Conservation (phyloP, 2,797 vertebrate species). For the Poeciliopsis paucimaculata region DNA sequence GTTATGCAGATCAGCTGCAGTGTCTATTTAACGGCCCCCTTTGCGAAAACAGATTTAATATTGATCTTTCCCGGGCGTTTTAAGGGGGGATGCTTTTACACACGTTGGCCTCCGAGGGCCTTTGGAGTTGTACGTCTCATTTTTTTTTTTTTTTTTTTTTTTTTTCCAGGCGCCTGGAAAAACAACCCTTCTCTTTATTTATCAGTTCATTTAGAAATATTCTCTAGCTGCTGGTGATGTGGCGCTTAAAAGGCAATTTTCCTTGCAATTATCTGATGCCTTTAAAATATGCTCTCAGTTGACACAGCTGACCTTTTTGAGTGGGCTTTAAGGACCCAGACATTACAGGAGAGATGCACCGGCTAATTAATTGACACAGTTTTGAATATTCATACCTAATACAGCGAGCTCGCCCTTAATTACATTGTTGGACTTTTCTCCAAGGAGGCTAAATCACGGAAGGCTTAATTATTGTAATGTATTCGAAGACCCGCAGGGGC, state of each 20-base stretch:
- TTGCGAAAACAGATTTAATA: conserved; percentile 99
- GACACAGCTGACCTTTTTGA: conserved; percentile 89
- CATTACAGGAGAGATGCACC: conserved; percentile 86
- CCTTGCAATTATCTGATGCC: conserved; percentile 80
- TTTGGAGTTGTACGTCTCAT: conserved; percentile 72
- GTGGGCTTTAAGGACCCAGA: conserved; percentile 88
- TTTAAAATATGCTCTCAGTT: conserved; percentile 85
- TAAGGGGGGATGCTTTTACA: conserved; percentile 84
- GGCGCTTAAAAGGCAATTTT: conserved; percentile 80
- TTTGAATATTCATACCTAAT: conserved; percentile 99
- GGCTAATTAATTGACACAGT: conserved; percentile 99
- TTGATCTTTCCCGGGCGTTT: conserved; percentile 98
- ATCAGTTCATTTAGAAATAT: conserved; percentile 33
- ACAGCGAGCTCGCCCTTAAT: conserved; percentile 96
- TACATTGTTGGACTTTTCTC: conserved; percentile 99
- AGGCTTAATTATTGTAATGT: conserved; percentile 99
- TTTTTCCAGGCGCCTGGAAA: conserved; percentile 34
- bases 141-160: conserved; percentile 50
- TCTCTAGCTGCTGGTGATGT: conserved; percentile 34
- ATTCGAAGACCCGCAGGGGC: conserved; percentile 95
- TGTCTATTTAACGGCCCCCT: conserved; percentile 99
- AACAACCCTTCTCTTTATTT: conserved; percentile 42
- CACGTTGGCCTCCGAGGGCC: conserved; percentile 88
- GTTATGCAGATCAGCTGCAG: conserved; percentile 98
- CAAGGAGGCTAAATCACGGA: conserved; percentile 98